Evolutionary conservation across 2,113 vertebrate species (phyloP), one percentile per base, ranked within the genome.

Genomic region (Prunella himalayana): DNA sequence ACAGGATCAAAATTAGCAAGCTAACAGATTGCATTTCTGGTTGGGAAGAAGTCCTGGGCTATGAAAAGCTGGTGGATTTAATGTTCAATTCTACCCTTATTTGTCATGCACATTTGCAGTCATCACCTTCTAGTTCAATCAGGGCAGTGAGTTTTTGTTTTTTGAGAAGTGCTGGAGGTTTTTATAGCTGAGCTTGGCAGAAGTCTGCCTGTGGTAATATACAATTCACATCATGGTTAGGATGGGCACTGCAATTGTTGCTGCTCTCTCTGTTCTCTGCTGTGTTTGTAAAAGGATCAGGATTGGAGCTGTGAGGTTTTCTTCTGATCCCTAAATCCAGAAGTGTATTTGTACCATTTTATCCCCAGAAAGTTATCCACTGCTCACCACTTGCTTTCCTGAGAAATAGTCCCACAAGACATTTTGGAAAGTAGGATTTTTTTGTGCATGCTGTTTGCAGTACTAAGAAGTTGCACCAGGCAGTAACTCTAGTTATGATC

Each of bases 21-120:
- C 59, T 86, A 95, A 70, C 37, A 79, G 68, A 86, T 88, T 88
- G 87, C 50, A 39, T 80, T 94, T 92, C 90, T 90, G 66, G 50
- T 78, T 93, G 87, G 70, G 54, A 82, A 28, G 68, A 88, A 70
- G 54, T 47, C 47, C 75, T 78, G 63, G 12, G 4, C 70, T 85
- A 83, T 75, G 59, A 92, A 89, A 47, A 54, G 22, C 33, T 88
- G 51, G 19, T 88, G 79, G 64, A 90, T 86, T 95, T 93, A 80
- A 51, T 59, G 59, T 59, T 70, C 54, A 51, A 33, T 95, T 90
- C 68, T 86, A n/a, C 28, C 51, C 39, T 60, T 79, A 41, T 91
- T 90, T 95, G 47, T 45, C 10, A 2, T 77, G 50, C 82, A 85
- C 20, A 2, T 49, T 61, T 88, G 33, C 24, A 88, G 68, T 61